Conservation (phyloP, 2,888 invertebrate genomes). For the Incurvaria masculella region DNA sequence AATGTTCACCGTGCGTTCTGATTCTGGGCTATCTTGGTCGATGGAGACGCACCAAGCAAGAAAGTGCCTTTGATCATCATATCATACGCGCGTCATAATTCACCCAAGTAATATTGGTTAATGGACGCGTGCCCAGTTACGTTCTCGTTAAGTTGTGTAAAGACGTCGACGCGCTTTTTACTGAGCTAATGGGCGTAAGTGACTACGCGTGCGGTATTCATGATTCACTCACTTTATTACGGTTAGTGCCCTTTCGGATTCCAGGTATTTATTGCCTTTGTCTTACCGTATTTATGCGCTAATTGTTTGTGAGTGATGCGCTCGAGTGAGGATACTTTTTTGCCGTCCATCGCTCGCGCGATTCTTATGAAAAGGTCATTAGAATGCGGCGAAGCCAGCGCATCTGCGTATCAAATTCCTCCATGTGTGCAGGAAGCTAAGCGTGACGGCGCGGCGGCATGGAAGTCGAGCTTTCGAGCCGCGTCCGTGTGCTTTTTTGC, state of each 20-base stretch:
- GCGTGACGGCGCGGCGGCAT: constrained; percentile 22
- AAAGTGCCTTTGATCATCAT: background rate
- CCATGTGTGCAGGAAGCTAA: constrained; percentile 53
- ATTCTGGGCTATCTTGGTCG: no score
- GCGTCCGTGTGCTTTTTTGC: no score
- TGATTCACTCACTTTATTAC: background rate
- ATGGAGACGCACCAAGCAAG: no score
- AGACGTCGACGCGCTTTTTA: background rate
- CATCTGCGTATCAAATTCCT: constrained; percentile 57
- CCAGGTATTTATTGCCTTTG: no score
- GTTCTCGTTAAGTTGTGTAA: background rate
- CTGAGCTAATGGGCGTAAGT: background rate
- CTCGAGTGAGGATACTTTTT: no score
- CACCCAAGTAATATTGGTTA: background rate
- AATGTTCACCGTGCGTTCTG: no score
- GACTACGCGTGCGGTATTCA: background rate
- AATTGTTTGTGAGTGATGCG: no score
- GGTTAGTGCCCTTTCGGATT: background rate
- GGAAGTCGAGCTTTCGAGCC: background rate
- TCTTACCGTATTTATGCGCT: no score
- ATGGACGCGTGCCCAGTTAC: background rate
- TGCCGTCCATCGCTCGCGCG: background rate
- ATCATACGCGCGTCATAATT: background rate
- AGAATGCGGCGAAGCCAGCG: constrained; percentile 18
- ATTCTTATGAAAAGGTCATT: background rate